Base-by-base conservation (phyloP, 2,797 vertebrate genomes). In the Cirrhinus molitorella region DNA sequence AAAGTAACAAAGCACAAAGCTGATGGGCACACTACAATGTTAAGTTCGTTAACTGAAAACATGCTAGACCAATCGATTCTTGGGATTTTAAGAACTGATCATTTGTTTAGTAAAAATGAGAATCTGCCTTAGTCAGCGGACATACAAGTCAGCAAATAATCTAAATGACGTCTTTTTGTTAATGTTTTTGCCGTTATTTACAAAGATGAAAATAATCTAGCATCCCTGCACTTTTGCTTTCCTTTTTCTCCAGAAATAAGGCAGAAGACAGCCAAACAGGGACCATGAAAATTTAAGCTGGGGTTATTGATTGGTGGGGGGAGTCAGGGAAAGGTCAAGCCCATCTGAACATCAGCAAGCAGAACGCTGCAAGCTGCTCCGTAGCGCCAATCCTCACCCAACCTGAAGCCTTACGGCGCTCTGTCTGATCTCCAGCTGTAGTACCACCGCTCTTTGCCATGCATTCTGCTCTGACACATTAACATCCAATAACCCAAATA, bases 221-320 rank as follows among this genome's bases (percentile, higher is more conserved):
- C 78, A 85, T 85, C 23, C 13, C 79, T 72, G 71, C 75, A 37
- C 76, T 79, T 89, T 88, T 91, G 87, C 92, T 91, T 92, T 88
- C 87, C 55, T 49, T 53, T 72, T 65, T 25, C 72, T 34, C 34
- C 75, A 89, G 90, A 90, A 93, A 91, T 80, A 83, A 89, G 84
- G 88, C 82, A 89, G 89, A 93, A 88, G 81, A 49, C 19, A 61
- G n/a, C 87, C 88, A 93, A 93, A 93, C 89, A 87, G 91, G 91
- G 92, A 93, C 91, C 94, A 94, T 94, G 88, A 94, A 94, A 93
- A 92, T 95, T 94, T 94, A 94, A 94, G 93, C 88, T 93, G 91
- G 89, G 84, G 87, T 89, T 94, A 95, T 95, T 93, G 94, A 95
- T 95, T 92, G 89, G 90, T 86, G 86, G 88, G 86, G n/a, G 90